Base-by-base conservation (phyloP, 1,140 invertebrate species). In the Bombus balteatus region DNA sequence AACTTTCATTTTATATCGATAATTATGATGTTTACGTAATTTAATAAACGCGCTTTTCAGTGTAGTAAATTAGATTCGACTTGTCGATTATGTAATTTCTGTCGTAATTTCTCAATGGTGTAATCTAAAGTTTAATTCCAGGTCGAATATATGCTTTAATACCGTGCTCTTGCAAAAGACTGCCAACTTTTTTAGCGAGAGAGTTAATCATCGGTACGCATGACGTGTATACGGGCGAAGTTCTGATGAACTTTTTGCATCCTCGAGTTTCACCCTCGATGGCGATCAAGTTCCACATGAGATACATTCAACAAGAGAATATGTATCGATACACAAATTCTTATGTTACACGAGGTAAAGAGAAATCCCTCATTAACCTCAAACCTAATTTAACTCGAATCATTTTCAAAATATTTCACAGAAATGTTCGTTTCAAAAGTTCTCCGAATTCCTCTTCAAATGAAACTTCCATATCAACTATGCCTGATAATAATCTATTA, bases 231-330 rank as follows among this genome's bases (percentile, higher is more conserved):
- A 22, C 37, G 34, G n/a, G 43, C n/a, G 39, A 71, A 47, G 25
- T 43, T 59, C 39, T 43, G 41, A 76, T 28, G 47, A 86, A 85
- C 81, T 81, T 85, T 57, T 28, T 66, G 71, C 71, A 41, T 86
- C 72, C 84, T 86, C 79, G 59, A 82, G 79, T 86, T 86, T 86
- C 84, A 86, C 79, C 84, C 71, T 74, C 78, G 72, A 57, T 25
- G 18, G 22, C 78, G 78, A 86, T 86, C 79, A 39, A n/a, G 47
- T 75, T 75, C 59, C 84, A 74, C 22, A 9, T n/a, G 57, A 80
- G 71, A 62, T 74, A 73, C 59, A 32, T 83, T 76, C n/a, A 37
- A 80, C 57, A n/a, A 32, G 5, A 8, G 70, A 34, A 41, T 41
- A 47, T 37, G 43, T 28, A 65, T 57, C 32, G 65, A 41, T 83